Conservation (phyloP, 2,113 vertebrate genomes). For the Calcarius ornatus region DNA sequence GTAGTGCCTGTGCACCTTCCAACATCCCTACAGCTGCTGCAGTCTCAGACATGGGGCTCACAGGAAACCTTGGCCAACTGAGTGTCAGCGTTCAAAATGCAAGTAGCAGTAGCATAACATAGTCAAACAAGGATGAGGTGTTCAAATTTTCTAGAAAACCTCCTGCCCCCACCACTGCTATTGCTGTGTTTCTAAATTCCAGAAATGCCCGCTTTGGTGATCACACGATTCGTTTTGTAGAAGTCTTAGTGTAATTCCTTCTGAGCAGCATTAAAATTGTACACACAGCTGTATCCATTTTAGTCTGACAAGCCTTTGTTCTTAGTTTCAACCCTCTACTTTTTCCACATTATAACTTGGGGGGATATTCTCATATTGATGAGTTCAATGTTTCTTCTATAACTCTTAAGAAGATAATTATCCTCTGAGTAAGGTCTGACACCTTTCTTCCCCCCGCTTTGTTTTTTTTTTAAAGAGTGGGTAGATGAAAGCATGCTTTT, state of each 20-base stretch:
- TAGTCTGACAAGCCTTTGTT: constrained; percentile 53
- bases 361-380: constrained; percentile 55
- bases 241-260: neutral
- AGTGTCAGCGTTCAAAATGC: neutral
- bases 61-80: neutral
- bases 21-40: constrained; percentile 13
- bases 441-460: neutral
- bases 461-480: neutral
- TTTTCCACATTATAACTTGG: constrained; percentile 14
- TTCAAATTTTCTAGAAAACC: neutral
- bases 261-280: neutral
- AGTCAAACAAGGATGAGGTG: neutral
- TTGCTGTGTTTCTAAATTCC: neutral
- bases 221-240: neutral
- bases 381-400: constrained; percentile 28
- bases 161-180: rapidly evolving
- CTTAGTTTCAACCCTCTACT: constrained; percentile 13
- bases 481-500: constrained; percentile 55
- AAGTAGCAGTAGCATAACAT: neutral
- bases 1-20: neutral
- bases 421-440: neutral
- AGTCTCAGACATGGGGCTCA: neutral
- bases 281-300: constrained; percentile 43
- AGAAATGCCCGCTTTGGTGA: neutral
- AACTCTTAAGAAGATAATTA: constrained; percentile 43